Evolutionary conservation across 2,888 invertebrate genomes (phyloP).

Genomic region (Leptopilina drosophilae): DNA sequence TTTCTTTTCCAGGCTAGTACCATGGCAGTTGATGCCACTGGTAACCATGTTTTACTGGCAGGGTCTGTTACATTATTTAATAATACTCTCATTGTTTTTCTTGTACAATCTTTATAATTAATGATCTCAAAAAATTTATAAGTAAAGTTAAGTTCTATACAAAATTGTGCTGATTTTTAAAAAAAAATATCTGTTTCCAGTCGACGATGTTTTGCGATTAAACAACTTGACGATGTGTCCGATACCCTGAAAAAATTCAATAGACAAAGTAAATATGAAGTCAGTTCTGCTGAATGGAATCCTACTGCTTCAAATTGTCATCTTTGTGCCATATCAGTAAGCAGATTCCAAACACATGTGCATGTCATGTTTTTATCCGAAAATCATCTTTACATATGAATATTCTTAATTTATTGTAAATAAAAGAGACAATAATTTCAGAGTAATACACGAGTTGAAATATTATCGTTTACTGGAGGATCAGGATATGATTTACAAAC

Average conservation of each 20-base stretch:
- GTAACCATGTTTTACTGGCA: constrained; percentile 90
- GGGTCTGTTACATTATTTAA: constrained; percentile 79
- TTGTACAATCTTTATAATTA: too few relatives aligned
- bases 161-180: too few relatives aligned
- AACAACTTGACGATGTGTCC: constrained; percentile 85
- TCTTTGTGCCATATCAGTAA: constrained; percentile 92
- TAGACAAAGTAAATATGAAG: constrained; percentile 94
- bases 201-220: constrained; percentile 87
- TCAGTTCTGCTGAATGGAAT: constrained; percentile 95
- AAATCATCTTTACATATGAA: too few relatives aligned
- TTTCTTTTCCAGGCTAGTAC: constrained; percentile 86
- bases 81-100: neutral
- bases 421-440: constrained; percentile 72
- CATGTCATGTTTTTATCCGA: too few relatives aligned
- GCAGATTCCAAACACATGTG: constrained; percentile 57
- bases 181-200: constrained; percentile 73
- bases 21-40: constrained; percentile 93
- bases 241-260: constrained; percentile 87
- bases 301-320: constrained; percentile 87
- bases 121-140: too few relatives aligned
- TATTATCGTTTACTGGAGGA: constrained; percentile 87
- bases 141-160: too few relatives aligned
- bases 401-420: too few relatives aligned
- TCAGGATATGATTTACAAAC: constrained; percentile 81
- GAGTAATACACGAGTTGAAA: constrained; percentile 93